Base-by-base conservation (phyloP, 1,140 invertebrate species). In the Drosophila virilis region DNA sequence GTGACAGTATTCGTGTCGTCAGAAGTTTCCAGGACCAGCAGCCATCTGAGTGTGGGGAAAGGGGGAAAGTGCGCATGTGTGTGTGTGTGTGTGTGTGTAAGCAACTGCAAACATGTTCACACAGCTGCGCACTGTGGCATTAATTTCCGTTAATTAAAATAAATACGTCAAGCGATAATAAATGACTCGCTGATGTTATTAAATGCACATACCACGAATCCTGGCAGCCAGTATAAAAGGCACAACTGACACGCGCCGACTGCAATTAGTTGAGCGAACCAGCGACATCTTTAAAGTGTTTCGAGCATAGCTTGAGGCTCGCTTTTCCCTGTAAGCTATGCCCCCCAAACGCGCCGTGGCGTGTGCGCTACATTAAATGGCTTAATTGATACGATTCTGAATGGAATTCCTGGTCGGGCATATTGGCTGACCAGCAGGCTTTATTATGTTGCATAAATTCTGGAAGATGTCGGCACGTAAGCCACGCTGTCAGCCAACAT, bases 111-210 rank as follows among this genome's bases (percentile, higher is more conserved):
- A 83, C 80, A 86, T 79, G 71, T 79, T 88, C 83, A 74, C 74
- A 78, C 68, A 77, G 65, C 69, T 78, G 80, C 84, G 80, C 84
- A 89, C 74, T 70, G 69, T 84, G 85, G 80, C 84, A 80, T 84
- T 89, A 89, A 89, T 89, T 89, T 89, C 84, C 84, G 85, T 89
- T 89, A 89, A 89, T 89, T 89, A 89, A 89, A 89, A 89, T 89
- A 89, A 89, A 89, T 89, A 80, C 80, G 80, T 89, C 84, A 89
- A 84, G 84, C 84, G 84, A 75, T 89, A 89, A 84, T 84, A 89
- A 89, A 90, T 89, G 80, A 80, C 82, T 85, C 66, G 74, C 67
- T 78, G 80, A 57, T 70, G 70, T 70, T 83, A 83, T 88, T 74
- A 80, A 89, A 77, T 72, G 62, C 61, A 59, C 57, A 50, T 35